Evolutionary conservation across 37 sponge, comb jelly and placozoan species (phyloP).

Genomic region (Mnemiopsis leidyi): DNA sequence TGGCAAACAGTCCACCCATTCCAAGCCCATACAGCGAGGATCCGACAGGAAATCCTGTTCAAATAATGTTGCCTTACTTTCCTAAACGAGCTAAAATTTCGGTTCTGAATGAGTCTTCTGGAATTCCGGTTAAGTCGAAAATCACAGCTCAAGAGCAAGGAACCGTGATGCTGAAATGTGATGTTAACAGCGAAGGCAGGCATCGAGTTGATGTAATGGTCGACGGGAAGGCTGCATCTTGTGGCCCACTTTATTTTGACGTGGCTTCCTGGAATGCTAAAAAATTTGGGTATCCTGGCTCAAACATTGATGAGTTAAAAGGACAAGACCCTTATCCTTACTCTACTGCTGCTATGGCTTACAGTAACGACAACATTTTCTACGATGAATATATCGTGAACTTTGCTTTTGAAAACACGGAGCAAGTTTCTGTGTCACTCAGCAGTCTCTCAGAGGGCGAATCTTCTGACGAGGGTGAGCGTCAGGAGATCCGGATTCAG

Average conservation of each 20-base stretch:
- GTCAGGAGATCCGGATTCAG: slow-evolving; percentile 7
- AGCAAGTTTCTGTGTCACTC: not conserved
- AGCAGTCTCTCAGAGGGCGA: not conserved
- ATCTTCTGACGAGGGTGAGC: not conserved
- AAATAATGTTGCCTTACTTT: not conserved
- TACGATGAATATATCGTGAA: not conserved
- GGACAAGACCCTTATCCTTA: not conserved
- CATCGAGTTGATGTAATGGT: not conserved
- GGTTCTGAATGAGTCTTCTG: not conserved
- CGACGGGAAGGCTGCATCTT: not conserved
- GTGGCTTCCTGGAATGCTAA: not conserved
- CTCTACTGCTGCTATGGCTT: not conserved
- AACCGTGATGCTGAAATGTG: not conserved
- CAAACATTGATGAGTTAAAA: not conserved
- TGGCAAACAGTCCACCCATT: not conserved
- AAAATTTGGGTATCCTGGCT: not conserved
- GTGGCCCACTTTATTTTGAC: slow-evolving; percentile 16
- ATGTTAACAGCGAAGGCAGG: not conserved
- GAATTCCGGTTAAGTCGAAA: not conserved
- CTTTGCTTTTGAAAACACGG: not conserved
- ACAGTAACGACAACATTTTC: not conserved
- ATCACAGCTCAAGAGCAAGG: not conserved
- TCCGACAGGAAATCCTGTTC: not conserved
- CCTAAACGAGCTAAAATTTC: not conserved
- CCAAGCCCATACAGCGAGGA: not conserved